A percentile compares a stretch with the other conserved stretches of the same genome.
phyloP scores from a whole-genome alignment of 2,797 vertebrate species.

The Argentina silus region DNA sequence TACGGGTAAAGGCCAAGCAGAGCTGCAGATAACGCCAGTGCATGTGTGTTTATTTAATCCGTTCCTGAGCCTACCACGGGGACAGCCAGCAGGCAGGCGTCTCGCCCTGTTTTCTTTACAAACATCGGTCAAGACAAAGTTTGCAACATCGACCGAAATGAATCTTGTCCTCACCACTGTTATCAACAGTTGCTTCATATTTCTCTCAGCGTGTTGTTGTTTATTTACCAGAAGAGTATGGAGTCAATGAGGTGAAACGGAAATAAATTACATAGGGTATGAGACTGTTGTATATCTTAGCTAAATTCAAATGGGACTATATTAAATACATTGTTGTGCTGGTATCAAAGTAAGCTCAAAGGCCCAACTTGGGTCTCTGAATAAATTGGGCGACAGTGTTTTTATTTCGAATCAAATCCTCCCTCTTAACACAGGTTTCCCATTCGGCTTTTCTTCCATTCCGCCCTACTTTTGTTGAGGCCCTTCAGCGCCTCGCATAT shows the following conservation, averaged over 20 bases:
- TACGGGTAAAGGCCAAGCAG: background rate
- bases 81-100: conserved; percentile 16
- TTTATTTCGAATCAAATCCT: conserved; percentile 33
- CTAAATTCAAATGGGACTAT: conserved; percentile 16
- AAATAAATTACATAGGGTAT: background rate
- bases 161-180: background rate
- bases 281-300: background rate
- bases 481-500: conserved; percentile 48
- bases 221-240: background rate
- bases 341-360: conserved; percentile 23
- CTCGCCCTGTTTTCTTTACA: conserved; percentile 41
- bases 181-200: background rate
- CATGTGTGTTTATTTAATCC: conserved; percentile 39
- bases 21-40: background rate
- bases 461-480: conserved; percentile 44
- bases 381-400: conserved; percentile 30
- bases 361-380: background rate
- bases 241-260: background rate
- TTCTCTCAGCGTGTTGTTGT: background rate
- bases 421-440: conserved; percentile 33
- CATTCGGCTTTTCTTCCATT: conserved; percentile 45
- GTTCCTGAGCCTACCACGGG: conserved; percentile 13
- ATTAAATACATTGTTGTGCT: conserved; percentile 26
- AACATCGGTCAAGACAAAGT: conserved; percentile 29
- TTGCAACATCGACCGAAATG: conserved; percentile 7